These are phyloP conservation scores for Argyresthia goedartella DNA, from an alignment of 2,888 invertebrate species.

Conservation along the genomic window DNA sequence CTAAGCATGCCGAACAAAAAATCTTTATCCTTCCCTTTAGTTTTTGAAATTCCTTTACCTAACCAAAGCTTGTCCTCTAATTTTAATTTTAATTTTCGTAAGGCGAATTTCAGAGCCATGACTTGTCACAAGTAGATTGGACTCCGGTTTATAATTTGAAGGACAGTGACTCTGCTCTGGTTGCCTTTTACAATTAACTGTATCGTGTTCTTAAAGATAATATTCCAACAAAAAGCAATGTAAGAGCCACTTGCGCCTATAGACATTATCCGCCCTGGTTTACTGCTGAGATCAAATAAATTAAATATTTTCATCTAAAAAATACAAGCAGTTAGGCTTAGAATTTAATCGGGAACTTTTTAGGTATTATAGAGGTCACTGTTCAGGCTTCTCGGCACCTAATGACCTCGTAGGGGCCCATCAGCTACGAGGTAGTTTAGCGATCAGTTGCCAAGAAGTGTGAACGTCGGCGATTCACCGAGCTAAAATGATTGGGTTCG, in stretches of 20 bases:
- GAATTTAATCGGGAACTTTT: neutral
- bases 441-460: no score
- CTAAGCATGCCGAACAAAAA: neutral
- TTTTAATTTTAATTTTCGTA: neutral
- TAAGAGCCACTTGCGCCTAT: neutral
- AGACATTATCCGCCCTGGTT: neutral
- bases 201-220: neutral
- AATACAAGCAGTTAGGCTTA: neutral
- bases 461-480: no score
- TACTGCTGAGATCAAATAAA: neutral
- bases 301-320: slow-evolving; percentile 1
- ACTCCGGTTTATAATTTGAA: neutral
- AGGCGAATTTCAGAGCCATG: neutral
- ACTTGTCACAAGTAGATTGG: neutral
- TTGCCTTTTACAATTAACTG: neutral
- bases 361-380: neutral
- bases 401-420: no score
- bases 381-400: no score
- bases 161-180: neutral
- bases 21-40: neutral
- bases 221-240: neutral
- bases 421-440: no score
- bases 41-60: no score
- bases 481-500: no score
- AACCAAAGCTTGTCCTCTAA: neutral